Base-by-base conservation (phyloP, 2,797 vertebrate genomes). In the Danio kyathit region DNA sequence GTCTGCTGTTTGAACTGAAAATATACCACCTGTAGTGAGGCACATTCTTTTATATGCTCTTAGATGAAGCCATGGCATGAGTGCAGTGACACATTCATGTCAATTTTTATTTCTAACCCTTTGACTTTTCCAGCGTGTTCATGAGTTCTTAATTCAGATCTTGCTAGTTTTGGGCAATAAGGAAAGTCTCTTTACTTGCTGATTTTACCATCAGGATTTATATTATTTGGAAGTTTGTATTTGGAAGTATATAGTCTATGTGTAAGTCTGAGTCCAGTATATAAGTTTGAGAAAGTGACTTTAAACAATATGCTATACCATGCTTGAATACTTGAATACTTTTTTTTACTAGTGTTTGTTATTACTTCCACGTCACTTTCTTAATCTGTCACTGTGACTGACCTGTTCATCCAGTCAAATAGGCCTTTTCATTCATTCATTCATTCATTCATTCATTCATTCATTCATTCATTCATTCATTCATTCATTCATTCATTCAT, bases 1-100 rank as follows among this genome's bases (percentile, higher is more conserved):
- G 40, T 76, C 51, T 38, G 41, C 38, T 38, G 51, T 54, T 52
- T 44, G 51, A 66, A 66, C 61, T 10, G 7, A 76, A 51, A 76
- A 67, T 66, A 67, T 46, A 46, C 41, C 51, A 38, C 63, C 63
- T 57, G 63, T 67, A 46, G 75, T 57, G 75, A 66, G 16, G 16
- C 64, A 67, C 64, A 67, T 77, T 54, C 56, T 61, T 61, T 52
- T 38, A 40, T 44, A 44, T 76, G 12, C 52, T 57, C 38, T 54
- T 44, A 59, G 12, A n/a, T 49, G 14, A 65, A 19, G 61, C 51
- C 52, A 65, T 17, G 41, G 44, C 38, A 52, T 6, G 4, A 56
- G 7, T 56, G 14, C 6, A 41, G 29, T 29, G 19, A 21, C 9
- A 17, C 52, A 54, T 67, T 67, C 19, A 38, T 3, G 5, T 66